A percentile compares a stretch with the other conserved stretches of the same genome.
phyloP scores from a whole-genome alignment of 1,140 invertebrate species.

The Diuraphis noxia region DNA sequence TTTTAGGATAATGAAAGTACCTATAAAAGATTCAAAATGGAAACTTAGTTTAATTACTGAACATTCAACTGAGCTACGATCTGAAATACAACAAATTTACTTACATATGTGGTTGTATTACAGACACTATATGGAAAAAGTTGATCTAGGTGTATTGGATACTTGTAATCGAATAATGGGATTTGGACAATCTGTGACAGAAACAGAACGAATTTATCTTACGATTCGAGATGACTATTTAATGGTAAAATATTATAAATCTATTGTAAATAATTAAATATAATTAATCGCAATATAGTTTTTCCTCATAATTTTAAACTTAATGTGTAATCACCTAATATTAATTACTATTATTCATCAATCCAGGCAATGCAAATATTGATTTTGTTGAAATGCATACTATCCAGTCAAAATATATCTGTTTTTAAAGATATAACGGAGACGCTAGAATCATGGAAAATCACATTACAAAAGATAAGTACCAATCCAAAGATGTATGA shows the following conservation, averaged over 20 bases:
- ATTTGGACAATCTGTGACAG: slow-evolving; percentile 11
- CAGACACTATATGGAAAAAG: slow-evolving; percentile 31
- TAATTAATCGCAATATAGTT: not conserved
- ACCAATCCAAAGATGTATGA: slow-evolving; percentile 22
- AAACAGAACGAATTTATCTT: slow-evolving; percentile 37
- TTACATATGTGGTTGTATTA: slow-evolving; percentile 24
- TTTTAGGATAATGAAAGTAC: not conserved
- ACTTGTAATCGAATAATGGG: slow-evolving; percentile 30
- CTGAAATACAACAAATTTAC: slow-evolving; percentile 32
- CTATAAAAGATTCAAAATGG: slow-evolving; percentile 6
- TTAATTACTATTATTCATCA: not conserved
- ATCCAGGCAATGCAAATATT: slow-evolving; percentile 23
- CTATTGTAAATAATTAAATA: not conserved
- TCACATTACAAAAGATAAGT: not conserved
- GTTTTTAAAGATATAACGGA: slow-evolving; percentile 17
- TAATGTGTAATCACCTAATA: not conserved
- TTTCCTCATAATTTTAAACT: not conserved
- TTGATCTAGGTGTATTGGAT: slow-evolving; percentile 34
- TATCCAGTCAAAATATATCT: not conserved
- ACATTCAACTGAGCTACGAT: slow-evolving; percentile 39
- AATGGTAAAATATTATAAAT: slow-evolving; percentile 28
- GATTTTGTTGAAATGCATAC: not conserved
- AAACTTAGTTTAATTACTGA: slow-evolving; percentile 23
- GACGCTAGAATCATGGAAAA: not conserved
- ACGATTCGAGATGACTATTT: slow-evolving; percentile 47